Percentiles rank a stretch among this genome's conserved stretches.
These are phyloP conservation scores for Brachyistius frenatus DNA, from an alignment of 2,113 vertebrate genomes.

Conservation along the genomic window DNA sequence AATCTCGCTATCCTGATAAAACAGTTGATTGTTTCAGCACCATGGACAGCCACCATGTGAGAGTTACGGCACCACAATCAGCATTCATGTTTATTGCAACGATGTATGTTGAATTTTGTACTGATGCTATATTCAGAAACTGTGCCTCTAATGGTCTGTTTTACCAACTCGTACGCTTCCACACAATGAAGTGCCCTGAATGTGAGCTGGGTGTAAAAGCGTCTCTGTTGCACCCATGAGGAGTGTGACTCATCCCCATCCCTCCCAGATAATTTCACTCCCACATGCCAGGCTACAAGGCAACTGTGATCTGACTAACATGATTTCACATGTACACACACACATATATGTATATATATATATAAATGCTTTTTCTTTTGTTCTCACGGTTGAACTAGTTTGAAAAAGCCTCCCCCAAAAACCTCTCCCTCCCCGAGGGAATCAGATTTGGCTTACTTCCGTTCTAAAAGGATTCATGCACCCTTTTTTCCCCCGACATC, in stretches of 20 bases:
- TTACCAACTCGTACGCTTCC: background rate
- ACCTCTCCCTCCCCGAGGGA: background rate
- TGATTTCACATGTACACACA: constrained; percentile 20
- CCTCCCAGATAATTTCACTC: constrained; percentile 31
- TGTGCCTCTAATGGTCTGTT: background rate
- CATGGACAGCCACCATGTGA: constrained; percentile 9
- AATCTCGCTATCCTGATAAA: background rate
- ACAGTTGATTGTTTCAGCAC: constrained; percentile 3
- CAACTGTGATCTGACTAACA: constrained; percentile 22
- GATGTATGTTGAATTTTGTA: background rate
- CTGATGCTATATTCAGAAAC: background rate
- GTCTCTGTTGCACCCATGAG: background rate
- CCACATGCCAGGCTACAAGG: constrained; percentile 1
- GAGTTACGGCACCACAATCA: constrained; percentile 1
- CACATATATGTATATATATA: background rate
- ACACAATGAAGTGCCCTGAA: constrained; percentile 8
- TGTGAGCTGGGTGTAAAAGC: background rate
- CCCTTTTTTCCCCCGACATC: background rate
- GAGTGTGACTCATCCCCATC: constrained; percentile 45
- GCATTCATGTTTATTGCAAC: background rate
- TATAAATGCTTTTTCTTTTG: constrained; percentile 1
- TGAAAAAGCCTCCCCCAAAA: background rate
- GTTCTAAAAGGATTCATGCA: constrained; percentile 1
- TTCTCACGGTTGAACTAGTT: background rate
- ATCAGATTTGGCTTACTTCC: constrained; percentile 23